Percentiles rank a stretch among this genome's conserved stretches.
Evolutionary conservation across 1,140 invertebrate species (phyloP).

Genomic region (Chironomus tepperi): DNA sequence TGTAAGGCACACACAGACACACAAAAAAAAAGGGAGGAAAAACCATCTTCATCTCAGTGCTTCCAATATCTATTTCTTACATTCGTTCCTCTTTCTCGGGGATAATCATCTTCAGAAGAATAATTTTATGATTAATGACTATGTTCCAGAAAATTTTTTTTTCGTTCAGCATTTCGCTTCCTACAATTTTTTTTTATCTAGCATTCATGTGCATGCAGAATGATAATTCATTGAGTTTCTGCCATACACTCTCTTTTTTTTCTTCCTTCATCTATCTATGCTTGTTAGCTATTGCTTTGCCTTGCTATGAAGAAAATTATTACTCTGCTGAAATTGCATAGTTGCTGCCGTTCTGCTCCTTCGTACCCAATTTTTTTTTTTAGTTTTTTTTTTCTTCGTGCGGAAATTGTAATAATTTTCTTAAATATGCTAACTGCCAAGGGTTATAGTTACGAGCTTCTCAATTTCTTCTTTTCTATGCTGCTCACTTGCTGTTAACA

Average conservation of each 20-base stretch:
- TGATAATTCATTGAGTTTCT: constrained; percentile 8
- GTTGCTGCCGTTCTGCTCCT: not conserved
- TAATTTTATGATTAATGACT: constrained; percentile 15
- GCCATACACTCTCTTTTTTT: not conserved
- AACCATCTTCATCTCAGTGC: not conserved
- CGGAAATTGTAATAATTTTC: not conserved
- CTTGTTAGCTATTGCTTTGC: constrained; percentile 10
- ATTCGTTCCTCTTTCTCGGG: not conserved
- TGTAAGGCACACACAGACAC: too few relatives aligned
- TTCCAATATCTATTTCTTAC: not conserved
- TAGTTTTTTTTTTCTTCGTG: not conserved
- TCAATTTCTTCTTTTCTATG: not conserved
- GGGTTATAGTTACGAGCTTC: not conserved
- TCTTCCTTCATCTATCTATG: not conserved
- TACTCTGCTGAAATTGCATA: constrained; percentile 1
- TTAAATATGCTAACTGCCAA: constrained; percentile 9
- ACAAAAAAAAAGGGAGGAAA: not conserved
- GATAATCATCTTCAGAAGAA: constrained; percentile 13
- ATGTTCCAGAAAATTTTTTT: constrained; percentile 8
- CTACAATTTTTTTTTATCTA: not conserved
- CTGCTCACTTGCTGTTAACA: not conserved
- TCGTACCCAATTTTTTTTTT: not conserved
- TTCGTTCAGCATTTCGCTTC: not conserved
- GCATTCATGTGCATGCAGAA: not conserved
- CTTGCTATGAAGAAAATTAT: not conserved